These are phyloP conservation scores for Petroica traversi DNA, from an alignment of 2,113 vertebrate genomes.

Conservation along the genomic window DNA sequence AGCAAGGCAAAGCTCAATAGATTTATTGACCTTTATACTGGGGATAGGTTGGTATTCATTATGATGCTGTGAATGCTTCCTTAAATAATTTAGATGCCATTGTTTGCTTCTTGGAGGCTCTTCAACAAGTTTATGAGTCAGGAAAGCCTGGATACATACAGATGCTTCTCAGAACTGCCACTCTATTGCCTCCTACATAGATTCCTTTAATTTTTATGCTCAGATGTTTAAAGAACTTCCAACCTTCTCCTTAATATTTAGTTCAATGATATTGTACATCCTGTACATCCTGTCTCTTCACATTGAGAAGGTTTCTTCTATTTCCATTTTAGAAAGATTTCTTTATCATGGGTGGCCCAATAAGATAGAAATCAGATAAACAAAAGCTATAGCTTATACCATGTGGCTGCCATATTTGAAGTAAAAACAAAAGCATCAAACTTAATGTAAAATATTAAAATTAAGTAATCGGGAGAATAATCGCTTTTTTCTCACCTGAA, in stretches of 20 bases:
- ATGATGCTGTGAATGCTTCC: not conserved
- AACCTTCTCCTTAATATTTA: not conserved
- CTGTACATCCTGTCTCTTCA: not conserved
- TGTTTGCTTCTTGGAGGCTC: not conserved
- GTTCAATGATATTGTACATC: not conserved
- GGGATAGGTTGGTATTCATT: not conserved
- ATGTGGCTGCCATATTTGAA: not conserved
- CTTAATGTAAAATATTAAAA: not conserved
- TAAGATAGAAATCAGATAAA: not conserved
- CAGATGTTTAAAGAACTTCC: not conserved
- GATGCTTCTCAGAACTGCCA: not conserved
- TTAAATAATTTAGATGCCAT: constrained; percentile 48
- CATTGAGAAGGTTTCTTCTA: not conserved
- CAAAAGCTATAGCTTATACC: not conserved
- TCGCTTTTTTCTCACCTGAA: not conserved
- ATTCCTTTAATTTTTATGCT: not conserved
- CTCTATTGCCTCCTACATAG: not conserved
- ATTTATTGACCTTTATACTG: constrained; percentile 33
- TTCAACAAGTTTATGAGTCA: constrained; percentile 32
- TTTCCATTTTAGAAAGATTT: not conserved
- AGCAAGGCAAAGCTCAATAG: constrained; percentile 23
- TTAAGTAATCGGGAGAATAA: not conserved
- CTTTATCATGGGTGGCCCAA: not conserved
- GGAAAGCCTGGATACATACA: not conserved
- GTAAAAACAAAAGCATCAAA: not conserved